Percentiles rank a stretch among this genome's conserved stretches.
These are phyloP conservation scores for Drosophila limbata DNA, from an alignment of 2,888 invertebrate species.

Conservation along the genomic window DNA sequence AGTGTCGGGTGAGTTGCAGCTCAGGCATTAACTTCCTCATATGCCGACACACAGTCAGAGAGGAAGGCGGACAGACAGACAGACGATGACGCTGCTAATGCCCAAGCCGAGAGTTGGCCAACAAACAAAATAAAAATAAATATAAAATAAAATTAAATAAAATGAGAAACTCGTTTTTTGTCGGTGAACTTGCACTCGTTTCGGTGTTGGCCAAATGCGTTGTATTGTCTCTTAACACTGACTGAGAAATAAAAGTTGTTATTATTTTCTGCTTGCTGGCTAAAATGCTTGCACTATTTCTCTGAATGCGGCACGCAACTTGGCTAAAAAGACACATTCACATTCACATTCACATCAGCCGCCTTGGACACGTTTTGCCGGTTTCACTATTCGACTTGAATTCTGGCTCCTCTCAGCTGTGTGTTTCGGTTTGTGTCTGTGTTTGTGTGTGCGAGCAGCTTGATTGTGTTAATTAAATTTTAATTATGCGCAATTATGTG, in stretches of 20 bases:
- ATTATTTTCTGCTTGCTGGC: constrained; percentile 20
- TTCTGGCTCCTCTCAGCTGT: constrained; percentile 34
- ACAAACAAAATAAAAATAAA: constrained; percentile 24
- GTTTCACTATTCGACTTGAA: constrained; percentile 51
- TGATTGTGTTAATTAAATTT: constrained; percentile 80
- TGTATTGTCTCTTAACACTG: constrained; percentile 51
- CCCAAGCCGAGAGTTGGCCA: constrained; percentile 36
- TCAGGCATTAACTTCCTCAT: constrained; percentile 75
- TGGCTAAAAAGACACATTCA: constrained; percentile 48
- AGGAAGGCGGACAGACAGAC: neutral
- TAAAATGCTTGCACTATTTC: constrained; percentile 51
- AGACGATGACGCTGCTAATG: constrained; percentile 26
- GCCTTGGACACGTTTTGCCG: constrained; percentile 75
- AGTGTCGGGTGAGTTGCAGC: constrained; percentile 47
- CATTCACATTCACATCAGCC: constrained; percentile 33
- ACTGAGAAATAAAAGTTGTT: constrained; percentile 67
- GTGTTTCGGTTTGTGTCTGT: constrained; percentile 28
- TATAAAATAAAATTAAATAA: constrained; percentile 30
- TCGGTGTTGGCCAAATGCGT: constrained; percentile 40
- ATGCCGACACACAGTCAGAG: constrained; percentile 23
- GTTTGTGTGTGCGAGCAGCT: constrained; percentile 44
- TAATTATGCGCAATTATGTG: constrained; percentile 73
- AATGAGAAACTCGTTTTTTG: constrained; percentile 71
- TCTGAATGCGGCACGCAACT: constrained; percentile 63
- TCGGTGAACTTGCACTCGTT: constrained; percentile 79